These are phyloP conservation scores for Neodiprion lecontei DNA, from an alignment of 1,140 invertebrate species.

Conservation along the genomic window DNA sequence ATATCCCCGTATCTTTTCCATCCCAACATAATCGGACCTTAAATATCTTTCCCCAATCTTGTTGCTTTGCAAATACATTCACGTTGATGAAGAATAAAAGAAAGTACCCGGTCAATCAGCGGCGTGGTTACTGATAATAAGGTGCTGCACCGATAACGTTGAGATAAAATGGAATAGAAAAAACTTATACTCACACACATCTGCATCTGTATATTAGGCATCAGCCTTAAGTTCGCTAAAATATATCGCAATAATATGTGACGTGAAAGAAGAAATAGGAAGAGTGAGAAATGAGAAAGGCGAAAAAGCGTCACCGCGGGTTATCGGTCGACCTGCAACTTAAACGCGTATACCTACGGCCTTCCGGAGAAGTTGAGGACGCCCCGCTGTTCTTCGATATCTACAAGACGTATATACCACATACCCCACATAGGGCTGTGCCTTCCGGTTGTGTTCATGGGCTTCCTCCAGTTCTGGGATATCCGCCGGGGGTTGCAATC, in stretches of 20 bases:
- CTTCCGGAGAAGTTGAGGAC: background rate
- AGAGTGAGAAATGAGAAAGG: too few species aligned
- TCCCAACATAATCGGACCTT: background rate
- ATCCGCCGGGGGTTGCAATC: background rate
- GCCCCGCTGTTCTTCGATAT: background rate
- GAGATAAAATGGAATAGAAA: background rate
- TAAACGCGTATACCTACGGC: too few species aligned
- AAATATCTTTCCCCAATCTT: background rate
- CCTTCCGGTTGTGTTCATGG: background rate
- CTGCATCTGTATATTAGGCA: too few species aligned
- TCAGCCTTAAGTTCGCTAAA: too few species aligned
- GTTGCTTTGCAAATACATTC: background rate
- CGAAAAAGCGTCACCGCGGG: too few species aligned
- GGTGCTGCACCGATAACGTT: too few species aligned
- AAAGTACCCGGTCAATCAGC: too few species aligned
- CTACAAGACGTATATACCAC: background rate
- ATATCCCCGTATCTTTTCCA: background rate
- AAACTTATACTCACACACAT: background rate
- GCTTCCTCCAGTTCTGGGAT: background rate
- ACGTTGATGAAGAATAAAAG: background rate
- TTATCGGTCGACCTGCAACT: too few species aligned
- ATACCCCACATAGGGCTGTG: background rate
- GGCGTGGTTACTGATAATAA: too few species aligned
- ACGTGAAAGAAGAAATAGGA: too few species aligned
- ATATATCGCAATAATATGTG: too few species aligned